Evolutionary conservation across 1,140 invertebrate species (phyloP), one percentile per base, ranked within the genome.

Genomic region (Pseudomyrmex sp.): DNA sequence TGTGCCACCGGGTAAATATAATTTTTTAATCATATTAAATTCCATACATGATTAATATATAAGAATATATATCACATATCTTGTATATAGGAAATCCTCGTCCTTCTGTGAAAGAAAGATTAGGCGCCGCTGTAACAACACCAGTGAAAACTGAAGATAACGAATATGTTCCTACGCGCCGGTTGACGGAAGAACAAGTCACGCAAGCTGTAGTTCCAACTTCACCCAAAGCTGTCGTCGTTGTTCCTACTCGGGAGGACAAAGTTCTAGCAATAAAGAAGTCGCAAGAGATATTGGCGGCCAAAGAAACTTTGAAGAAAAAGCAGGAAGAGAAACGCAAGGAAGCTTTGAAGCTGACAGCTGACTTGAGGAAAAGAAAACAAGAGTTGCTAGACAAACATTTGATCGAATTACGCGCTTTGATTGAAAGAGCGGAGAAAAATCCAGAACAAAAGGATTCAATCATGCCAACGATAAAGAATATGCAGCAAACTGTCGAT

Each of bases 361-460:
- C 95, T 63, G 96, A 98, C 91, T 93, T 98, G 63, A 95, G 97
- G 10, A 97, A 97, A 86, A 94, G 97, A 0, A 97, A 97, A 84
- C 97, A 97, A 91, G 96, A 96, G 85, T 91, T 98, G 20, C 90
- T 98, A 4, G 96, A 97, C 70, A 98, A 97, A 84, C 97, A 98
- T 90, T 92, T 98, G 13, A 95, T 96, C 15, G 96, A 98, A 87
- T 97, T 98, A 89, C 97, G 96, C 87, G 92, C 96, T 68, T 92
- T 98, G 5, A 96, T 98, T 59, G 95, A 96, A 56, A 96, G 96
- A 80, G 94, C 98, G 15, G 97, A 98, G 88, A 96, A 96, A 69
- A 96, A 96, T 95, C 95, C 93, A 1, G 95, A 96, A 59, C 97
- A 98, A 89, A 96, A 96, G 75, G 95, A 96, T 23, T 93, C 95